Base-by-base conservation (phyloP, 2,888 invertebrate species). In the Melanophora roralis region DNA sequence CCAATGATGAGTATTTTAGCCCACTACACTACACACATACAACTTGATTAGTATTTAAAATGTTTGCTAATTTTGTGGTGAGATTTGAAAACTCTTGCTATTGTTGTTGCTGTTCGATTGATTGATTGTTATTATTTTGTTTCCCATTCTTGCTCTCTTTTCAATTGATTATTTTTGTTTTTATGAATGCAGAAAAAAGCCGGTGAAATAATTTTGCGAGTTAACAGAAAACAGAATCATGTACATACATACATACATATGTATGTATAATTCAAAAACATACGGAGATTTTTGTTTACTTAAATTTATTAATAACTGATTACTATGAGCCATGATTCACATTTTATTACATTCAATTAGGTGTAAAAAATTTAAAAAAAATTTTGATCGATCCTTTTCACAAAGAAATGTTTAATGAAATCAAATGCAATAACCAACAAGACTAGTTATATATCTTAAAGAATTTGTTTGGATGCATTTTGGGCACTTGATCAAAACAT, bases 61-160 rank as follows among this genome's bases (percentile, higher is more conserved):
- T 60, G 57, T 49, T 73, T 73, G 57, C 73, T 49, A 57, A 65
- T 60, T 64, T 65, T 65, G 57, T 74, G 65, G 73, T 65, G 73
- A 74, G 65, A 11, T 55, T 32, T 34, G 34, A 40, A 27, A 5
- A 27, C 27, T 27, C 27, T 57, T 65, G 36, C 11, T 53, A 9
- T 49, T 45, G 21, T 69, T 62, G 12, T 43, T 43, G n/a, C n/a
- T 72, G n/a, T 34, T 62, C 38, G 5, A 40, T 51, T 60, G 16
- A 47, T 36, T 36, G n/a, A n/a, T n/a, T 32, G 14, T 47, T 40
- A 40, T 53, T 49, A 3, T 14, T 51, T 12, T 43, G 23, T 51
- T 12, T 16, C n/a, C 11, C 11, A 6, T 27, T 27, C 6, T 27
- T 36, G 9, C 60, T 51, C 60, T 60, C 71, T 14, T 0, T n/a